phyloP scores from a whole-genome alignment of 64 coral and sea anemone species.

The Astreopora myriophthalma region DNA sequence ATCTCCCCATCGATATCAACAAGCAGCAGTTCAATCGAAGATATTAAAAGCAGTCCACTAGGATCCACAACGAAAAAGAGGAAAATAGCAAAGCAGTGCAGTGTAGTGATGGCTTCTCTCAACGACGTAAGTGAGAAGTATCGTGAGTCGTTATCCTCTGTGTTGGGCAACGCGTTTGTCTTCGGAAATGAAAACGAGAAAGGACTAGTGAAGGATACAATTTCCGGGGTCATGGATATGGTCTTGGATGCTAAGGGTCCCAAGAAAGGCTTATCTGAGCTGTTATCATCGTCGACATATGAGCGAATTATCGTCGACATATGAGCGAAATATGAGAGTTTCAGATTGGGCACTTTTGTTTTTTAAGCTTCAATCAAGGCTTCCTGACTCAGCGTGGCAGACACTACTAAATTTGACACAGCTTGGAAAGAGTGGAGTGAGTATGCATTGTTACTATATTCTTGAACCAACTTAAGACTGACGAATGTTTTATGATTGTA shows the following conservation, averaged over 20 bases:
- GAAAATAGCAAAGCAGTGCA: background rate
- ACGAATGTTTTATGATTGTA: too few species aligned
- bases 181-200: background rate
- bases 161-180: background rate
- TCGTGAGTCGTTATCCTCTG: background rate
- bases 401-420: background rate
- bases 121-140: background rate
- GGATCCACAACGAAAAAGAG: background rate
- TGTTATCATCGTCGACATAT: background rate
- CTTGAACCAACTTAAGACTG: too few species aligned
- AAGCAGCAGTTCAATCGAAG: background rate
- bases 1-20: background rate
- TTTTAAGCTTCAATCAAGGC: conserved; percentile 26
- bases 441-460: background rate
- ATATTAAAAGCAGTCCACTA: background rate
- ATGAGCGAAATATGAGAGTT: background rate
- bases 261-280: conserved; percentile 25
- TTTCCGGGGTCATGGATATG: background rate
- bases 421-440: conserved; percentile 28
- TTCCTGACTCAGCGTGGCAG: conserved; percentile 25
- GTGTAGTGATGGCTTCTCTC: background rate
- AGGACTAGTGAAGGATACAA: background rate
- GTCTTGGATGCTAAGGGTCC: background rate
- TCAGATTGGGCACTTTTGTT: conserved; percentile 23
- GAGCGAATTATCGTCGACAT: too few species aligned